Percentiles rank a stretch among this genome's conserved stretches.
Evolutionary conservation across 1,140 invertebrate species (phyloP).

Genomic region (Chrysoperla carnea): DNA sequence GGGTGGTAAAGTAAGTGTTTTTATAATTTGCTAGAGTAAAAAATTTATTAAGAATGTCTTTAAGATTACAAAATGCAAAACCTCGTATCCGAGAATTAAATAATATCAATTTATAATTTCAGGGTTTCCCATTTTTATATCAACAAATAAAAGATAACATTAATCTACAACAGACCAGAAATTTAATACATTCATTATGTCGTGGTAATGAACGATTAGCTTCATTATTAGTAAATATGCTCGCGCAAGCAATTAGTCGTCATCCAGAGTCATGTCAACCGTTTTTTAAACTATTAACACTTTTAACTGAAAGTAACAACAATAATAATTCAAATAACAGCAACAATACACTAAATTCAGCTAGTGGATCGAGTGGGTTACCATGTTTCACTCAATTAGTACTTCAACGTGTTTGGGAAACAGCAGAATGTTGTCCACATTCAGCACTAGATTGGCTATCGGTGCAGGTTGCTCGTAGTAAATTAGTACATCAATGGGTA

Average conservation of each 20-base stretch:
- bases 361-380: constrained; percentile 56
- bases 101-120: constrained; percentile 15
- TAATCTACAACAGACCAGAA: constrained; percentile 79
- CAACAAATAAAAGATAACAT: constrained; percentile 88
- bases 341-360: constrained; percentile 11
- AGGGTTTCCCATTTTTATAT: constrained; percentile 84
- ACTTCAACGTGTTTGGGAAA: constrained; percentile 76
- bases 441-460: constrained; percentile 84
- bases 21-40: too few species aligned
- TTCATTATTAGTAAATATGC: constrained; percentile 68
- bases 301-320: constrained; percentile 46
- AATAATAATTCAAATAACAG: constrained; percentile 12
- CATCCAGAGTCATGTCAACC: constrained; percentile 74
- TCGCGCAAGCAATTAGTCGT: constrained; percentile 76
- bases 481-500: constrained; percentile 76
- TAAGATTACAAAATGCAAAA: too few species aligned
- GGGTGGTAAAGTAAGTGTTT: constrained; percentile 51
- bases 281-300: constrained; percentile 77
- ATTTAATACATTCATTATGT: constrained; percentile 79
- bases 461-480: constrained; percentile 64
- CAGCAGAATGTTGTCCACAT: constrained; percentile 74
- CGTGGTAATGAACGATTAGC: constrained; percentile 78
- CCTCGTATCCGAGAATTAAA: too few species aligned
- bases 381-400: constrained; percentile 81
- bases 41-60: too few species aligned